Evolutionary conservation across 2,113 vertebrate species (phyloP).

Genomic region (Coregonus clupeaformis): DNA sequence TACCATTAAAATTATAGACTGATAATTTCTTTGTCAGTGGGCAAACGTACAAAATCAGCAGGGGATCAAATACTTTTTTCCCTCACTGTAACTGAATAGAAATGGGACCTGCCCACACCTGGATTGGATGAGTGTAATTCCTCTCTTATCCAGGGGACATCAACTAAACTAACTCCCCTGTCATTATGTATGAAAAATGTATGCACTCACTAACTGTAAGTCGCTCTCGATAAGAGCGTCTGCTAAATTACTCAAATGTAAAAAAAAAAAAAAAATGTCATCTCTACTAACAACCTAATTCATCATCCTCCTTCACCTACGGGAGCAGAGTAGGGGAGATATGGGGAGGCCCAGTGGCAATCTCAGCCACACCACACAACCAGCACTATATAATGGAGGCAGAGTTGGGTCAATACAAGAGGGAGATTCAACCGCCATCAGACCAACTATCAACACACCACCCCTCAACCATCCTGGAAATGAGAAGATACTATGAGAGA

Average conservation of each 20-base stretch:
- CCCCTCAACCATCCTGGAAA: not conserved
- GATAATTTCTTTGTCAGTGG: too few species aligned
- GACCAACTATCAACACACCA: not conserved
- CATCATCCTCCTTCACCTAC: not conserved
- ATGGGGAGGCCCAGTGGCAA: not conserved
- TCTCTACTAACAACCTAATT: not conserved
- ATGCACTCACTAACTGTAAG: too few species aligned
- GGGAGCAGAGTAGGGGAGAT: not conserved
- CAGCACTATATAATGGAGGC: not conserved
- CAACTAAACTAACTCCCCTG: not conserved
- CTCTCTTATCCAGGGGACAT: not conserved
- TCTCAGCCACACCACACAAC: not conserved
- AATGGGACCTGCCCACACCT: too few species aligned
- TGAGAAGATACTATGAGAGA: conserved; percentile 4
- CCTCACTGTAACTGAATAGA: too few species aligned
- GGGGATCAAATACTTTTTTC: too few species aligned
- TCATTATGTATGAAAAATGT: too few species aligned
- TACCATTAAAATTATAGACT: too few species aligned
- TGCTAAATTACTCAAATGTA: too few species aligned
- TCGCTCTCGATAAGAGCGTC: too few species aligned
- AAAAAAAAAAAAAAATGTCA: too few species aligned
- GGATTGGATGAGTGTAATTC: too few species aligned
- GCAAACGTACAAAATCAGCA: too few species aligned
- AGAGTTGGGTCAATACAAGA: not conserved
- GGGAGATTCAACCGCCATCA: not conserved